Evolutionary conservation across 2,113 vertebrate species (phyloP).

Genomic region (Cichladusa arquata): DNA sequence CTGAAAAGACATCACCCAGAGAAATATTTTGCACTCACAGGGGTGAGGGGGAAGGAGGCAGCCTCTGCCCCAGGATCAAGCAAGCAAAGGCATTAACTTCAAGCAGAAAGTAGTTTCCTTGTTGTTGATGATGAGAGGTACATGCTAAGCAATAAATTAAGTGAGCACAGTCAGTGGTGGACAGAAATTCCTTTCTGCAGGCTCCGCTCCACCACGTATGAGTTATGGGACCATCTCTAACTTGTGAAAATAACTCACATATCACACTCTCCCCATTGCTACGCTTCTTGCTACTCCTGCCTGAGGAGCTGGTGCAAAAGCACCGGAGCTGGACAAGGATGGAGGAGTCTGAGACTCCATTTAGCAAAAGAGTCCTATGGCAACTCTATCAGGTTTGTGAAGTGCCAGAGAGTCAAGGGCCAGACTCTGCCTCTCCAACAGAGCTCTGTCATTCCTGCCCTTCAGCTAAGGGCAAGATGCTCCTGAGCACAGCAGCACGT

Average conservation of each 20-base stretch:
- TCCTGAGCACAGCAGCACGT: not conserved
- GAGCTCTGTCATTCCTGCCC: not conserved
- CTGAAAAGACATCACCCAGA: not conserved
- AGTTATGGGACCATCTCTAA: conserved; percentile 51
- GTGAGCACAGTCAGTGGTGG: not conserved
- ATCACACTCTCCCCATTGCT: not conserved
- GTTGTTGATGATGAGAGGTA: conserved; percentile 19
- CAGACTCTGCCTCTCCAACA: not conserved
- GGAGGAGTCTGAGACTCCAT: not conserved
- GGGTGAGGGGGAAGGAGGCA: not conserved
- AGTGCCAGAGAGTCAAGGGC: fast-evolving
- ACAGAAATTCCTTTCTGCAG: conserved; percentile 52
- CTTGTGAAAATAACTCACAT: conserved; percentile 69
- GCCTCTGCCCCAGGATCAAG: not conserved
- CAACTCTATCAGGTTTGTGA: not conserved
- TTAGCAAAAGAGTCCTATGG: not conserved
- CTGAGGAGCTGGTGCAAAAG: not conserved
- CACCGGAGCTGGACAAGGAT: not conserved
- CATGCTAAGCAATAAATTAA: conserved; percentile 53
- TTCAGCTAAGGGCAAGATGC: not conserved
- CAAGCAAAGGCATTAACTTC: not conserved
- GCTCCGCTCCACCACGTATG: conserved; percentile 37
- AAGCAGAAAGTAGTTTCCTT: not conserved
- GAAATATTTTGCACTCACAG: not conserved
- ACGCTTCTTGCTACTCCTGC: not conserved